Evolutionary conservation across 92 coral and sea anemone genomes (phyloP), one percentile per base, ranked within the genome.

Genomic region (Porites lobata): DNA sequence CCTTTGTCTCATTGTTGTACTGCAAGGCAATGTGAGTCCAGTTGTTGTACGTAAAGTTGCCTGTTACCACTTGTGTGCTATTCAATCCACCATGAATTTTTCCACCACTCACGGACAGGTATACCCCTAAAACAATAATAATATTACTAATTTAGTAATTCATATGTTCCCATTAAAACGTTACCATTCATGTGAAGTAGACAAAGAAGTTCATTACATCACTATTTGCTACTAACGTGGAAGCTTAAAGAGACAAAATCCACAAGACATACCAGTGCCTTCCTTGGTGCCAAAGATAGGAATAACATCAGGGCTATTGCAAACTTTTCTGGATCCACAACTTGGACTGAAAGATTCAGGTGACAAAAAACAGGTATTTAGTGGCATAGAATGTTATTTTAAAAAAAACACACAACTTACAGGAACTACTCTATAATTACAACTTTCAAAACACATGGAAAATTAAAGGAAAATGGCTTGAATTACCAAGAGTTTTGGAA

Each of bases 11-110:
- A 56, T 69, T 70, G 66, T 83, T 78, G 85, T 83, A 89, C 32
- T 89, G 92, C 21, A 89, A 69, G 10, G 92, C 92, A 50, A 89
- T 64, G 50, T 89, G 92, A 4, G 87, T 89, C 92, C 92, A 89
- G 17, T 59, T 67, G 79, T 89, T 89, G 85, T 89, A 89, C 0
- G 52, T 50, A 69, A 89, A 89, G 81, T 76, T 83, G 3, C 92
- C 88, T 20, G 13, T 62, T 3, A 69, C 21, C 18, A 58, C n/a
- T 9, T 82, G 65, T 6, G 8, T 54, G 5, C 22, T 17, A n/a
- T 43, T 70, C 65, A 82, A 26, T 17, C 91, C 91, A 50, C 83
- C 89, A 29, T 11, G 18, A 6, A 77, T 50, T n/a, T 10, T 21
- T 0, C 78, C 85, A 19, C 65, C 65, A 9, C 70, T 69, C 61